These are phyloP conservation scores for Chirona hameri DNA, from an alignment of 2,888 invertebrate genomes.

Conservation along the genomic window DNA sequence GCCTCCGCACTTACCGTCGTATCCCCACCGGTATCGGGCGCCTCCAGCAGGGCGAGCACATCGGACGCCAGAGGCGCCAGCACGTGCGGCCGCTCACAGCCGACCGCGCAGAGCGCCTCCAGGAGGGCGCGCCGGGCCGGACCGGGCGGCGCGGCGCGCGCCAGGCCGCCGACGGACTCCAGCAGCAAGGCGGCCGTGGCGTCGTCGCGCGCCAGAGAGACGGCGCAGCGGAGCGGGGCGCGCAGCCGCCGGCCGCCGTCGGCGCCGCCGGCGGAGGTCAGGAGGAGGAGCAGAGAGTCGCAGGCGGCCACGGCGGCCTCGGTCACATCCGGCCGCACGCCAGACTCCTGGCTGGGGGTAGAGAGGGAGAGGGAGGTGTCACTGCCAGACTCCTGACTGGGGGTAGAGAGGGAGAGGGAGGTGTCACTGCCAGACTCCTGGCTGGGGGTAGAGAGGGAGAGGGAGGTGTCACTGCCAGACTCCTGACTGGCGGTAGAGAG, in stretches of 20 bases:
- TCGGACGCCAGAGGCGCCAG: neutral
- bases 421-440: too few species aligned
- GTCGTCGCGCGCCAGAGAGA: conserved; percentile 7
- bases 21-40: neutral
- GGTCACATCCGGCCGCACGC: conserved; percentile 7
- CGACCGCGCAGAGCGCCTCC: conserved; percentile 8
- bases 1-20: neutral
- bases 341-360: neutral
- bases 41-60: conserved; percentile 8
- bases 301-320: conserved; percentile 3
- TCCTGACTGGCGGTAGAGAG: too few species aligned
- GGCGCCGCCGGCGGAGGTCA: conserved; percentile 5
- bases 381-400: too few species aligned
- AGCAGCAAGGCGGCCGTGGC: neutral
- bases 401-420: too few species aligned
- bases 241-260: conserved; percentile 1
- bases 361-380: too few species aligned
- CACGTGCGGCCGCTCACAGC: conserved; percentile 12
- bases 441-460: too few species aligned
- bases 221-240: conserved; percentile 2
- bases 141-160: conserved; percentile 25
- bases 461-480: too few species aligned
- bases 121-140: conserved; percentile 10
- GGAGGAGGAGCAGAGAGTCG: conserved; percentile 25
- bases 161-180: conserved; percentile 3